A percentile compares a stretch with the other conserved stretches of the same genome.
Conservation (phyloP, 2,797 vertebrate genomes). For the Octomys mimax region DNA sequence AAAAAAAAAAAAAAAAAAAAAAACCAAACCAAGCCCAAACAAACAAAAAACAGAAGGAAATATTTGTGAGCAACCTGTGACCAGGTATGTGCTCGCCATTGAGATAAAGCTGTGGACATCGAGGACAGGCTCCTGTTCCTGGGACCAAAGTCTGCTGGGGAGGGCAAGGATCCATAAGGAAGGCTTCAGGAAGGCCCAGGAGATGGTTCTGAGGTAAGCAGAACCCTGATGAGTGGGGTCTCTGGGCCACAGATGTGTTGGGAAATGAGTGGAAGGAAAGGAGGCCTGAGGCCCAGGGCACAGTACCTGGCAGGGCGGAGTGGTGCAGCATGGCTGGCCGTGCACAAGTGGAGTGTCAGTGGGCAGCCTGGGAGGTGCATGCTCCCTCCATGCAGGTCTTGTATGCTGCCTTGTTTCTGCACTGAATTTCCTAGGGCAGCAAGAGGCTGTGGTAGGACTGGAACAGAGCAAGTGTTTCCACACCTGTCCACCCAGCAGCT, state of each 20-base stretch:
- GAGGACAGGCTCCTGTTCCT: not conserved
- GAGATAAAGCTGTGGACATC: not conserved
- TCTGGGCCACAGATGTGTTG: not conserved
- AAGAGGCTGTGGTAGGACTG: not conserved
- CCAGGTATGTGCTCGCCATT: not conserved
- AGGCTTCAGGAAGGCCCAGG: not conserved
- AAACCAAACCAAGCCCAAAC: not conserved
- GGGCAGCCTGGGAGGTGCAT: fast-evolving
- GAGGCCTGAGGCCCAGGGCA: not conserved
- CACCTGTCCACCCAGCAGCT: not conserved
- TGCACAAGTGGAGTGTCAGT: not conserved
- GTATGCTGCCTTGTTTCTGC: not conserved
- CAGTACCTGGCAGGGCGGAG: not conserved
- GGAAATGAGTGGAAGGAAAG: not conserved
- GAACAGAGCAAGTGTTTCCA: not conserved
- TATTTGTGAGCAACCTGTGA: not conserved
- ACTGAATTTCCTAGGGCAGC: not conserved
- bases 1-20: too few species aligned
- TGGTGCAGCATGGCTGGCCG: not conserved
- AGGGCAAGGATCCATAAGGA: not conserved
- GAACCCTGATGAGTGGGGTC: not conserved
- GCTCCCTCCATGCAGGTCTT: not conserved
- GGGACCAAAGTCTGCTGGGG: not conserved
- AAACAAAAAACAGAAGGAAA: not conserved
- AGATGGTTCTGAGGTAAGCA: not conserved